Percentiles rank a stretch among this genome's conserved stretches.
Conservation (phyloP, 1,140 invertebrate species). For the Cotesia glomerata region DNA sequence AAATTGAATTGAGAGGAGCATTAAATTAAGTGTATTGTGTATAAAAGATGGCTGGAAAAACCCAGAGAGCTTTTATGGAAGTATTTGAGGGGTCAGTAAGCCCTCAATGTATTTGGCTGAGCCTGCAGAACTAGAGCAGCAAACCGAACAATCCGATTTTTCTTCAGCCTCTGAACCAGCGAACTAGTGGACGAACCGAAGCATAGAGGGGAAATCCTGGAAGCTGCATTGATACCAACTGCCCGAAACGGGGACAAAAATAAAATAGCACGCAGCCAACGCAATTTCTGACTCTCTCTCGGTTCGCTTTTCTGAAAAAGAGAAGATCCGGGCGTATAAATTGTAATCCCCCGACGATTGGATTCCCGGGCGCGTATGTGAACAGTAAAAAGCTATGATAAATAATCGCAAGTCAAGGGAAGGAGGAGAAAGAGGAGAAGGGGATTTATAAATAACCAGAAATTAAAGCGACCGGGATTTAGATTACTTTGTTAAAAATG, state of each 20-base stretch:
- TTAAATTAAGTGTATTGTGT: constrained; percentile 9
- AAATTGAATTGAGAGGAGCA: neutral
- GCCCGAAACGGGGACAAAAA: neutral
- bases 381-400: neutral
- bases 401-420: no score
- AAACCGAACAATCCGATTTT: constrained; percentile 48
- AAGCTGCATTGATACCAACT: neutral
- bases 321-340: constrained; percentile 25
- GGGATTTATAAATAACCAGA: no score
- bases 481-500: no score
- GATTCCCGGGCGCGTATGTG: constrained; percentile 17
- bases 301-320: neutral
- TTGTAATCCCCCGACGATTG: constrained; percentile 38
- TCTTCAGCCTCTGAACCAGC: constrained; percentile 10
- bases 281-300: neutral
- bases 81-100: constrained; percentile 20
- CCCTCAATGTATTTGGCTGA: constrained; percentile 38
- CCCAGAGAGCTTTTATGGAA: neutral
- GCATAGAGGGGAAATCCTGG: neutral
- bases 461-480: no score
- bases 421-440: no score
- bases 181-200: neutral
- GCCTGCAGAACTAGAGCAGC: constrained; percentile 50
- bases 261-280: neutral
- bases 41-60: constrained; percentile 12